A percentile compares a stretch with the other conserved stretches of the same genome.
These are phyloP conservation scores for Hippocampus abdominalis DNA, from an alignment of 2,113 vertebrate species.

Conservation along the genomic window DNA sequence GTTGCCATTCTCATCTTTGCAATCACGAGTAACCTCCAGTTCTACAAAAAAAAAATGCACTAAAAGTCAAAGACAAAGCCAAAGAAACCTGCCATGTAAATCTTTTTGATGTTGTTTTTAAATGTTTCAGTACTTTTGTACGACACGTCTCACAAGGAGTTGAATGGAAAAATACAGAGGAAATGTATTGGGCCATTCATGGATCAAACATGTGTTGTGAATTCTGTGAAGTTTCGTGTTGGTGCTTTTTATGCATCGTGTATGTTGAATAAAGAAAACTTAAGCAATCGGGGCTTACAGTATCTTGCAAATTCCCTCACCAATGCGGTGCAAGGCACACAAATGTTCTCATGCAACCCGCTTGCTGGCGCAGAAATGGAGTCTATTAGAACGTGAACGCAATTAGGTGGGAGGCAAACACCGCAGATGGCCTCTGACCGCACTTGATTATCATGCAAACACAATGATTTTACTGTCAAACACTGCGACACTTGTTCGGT, in stretches of 20 bases:
- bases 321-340: slow-evolving; percentile 9
- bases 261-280: neutral
- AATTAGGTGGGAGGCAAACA: slow-evolving; percentile 67
- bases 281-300: too few relatives aligned
- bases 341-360: slow-evolving; percentile 9
- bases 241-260: neutral
- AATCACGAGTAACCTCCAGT: too few relatives aligned
- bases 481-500: slow-evolving; percentile 33
- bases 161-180: too few relatives aligned
- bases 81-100: too few relatives aligned
- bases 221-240: neutral
- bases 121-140: too few relatives aligned
- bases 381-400: slow-evolving; percentile 61
- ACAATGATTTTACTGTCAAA: slow-evolving; percentile 44
- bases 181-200: neutral
- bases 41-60: too few relatives aligned
- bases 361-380: slow-evolving; percentile 46
- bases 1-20: too few relatives aligned
- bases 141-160: too few relatives aligned
- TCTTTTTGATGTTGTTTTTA: too few relatives aligned
- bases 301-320: slow-evolving; percentile 4
- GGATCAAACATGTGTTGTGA: neutral
- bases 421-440: slow-evolving; percentile 56
- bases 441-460: slow-evolving; percentile 67
- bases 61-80: too few relatives aligned